These are phyloP conservation scores for Labeo rohita DNA, from an alignment of 2,113 vertebrate genomes.

Conservation along the genomic window DNA sequence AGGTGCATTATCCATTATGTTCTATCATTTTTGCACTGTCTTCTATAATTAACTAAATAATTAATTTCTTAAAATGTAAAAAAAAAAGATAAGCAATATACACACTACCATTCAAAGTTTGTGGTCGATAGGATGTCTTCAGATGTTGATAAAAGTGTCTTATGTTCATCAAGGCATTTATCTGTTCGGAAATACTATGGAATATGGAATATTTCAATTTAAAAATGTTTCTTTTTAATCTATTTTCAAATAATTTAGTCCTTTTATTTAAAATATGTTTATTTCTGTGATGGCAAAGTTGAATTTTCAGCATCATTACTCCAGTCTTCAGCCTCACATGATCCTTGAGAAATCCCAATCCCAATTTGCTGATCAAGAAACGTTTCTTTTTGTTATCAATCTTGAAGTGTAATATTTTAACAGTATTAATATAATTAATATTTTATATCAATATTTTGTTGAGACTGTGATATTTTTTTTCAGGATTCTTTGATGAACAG, in stretches of 20 bases:
- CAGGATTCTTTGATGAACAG: too few species aligned
- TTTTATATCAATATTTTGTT: not conserved
- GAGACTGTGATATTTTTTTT: too few species aligned
- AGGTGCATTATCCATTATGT: conserved; percentile 73
- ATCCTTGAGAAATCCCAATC: not conserved
- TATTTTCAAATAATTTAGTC: not conserved
- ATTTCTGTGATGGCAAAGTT: too few species aligned
- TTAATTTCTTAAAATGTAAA: not conserved
- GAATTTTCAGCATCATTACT: too few species aligned
- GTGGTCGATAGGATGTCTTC: not conserved
- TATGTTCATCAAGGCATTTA: not conserved
- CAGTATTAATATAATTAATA: not conserved
- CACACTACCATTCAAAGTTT: not conserved
- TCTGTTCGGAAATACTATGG: not conserved
- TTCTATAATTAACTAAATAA: not conserved
- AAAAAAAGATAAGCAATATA: not conserved
- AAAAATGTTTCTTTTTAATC: too few species aligned
- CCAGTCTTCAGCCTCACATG: not conserved
- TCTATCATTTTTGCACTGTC: not conserved
- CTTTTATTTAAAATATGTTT: not conserved
- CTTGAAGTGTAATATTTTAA: not conserved
- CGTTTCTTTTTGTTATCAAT: not conserved
- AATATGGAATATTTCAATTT: not conserved
- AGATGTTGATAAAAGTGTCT: not conserved
- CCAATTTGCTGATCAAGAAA: not conserved